A percentile compares a stretch with the other conserved stretches of the same genome.
These are phyloP conservation scores for Beris morrisii DNA, from an alignment of 2,888 invertebrate genomes.

Conservation along the genomic window DNA sequence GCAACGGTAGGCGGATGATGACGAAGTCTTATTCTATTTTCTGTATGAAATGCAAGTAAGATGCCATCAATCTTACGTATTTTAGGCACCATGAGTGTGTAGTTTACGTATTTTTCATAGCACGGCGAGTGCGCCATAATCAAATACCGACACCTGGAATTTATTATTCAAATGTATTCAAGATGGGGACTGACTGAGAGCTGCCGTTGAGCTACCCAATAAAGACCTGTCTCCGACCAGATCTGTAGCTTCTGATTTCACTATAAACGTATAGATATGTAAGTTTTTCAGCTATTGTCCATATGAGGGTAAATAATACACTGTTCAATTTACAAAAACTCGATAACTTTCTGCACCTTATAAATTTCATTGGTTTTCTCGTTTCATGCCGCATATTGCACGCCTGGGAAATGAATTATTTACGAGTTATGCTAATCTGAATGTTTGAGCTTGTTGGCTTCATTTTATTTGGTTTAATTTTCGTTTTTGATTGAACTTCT, in stretches of 20 bases:
- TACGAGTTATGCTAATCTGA: constrained; percentile 32
- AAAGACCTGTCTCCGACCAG: constrained; percentile 20
- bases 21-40: background rate
- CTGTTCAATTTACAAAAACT: too few species aligned
- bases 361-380: too few species aligned
- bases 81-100: background rate
- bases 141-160: constrained; percentile 28
- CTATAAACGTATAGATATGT: too few species aligned
- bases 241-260: constrained; percentile 6
- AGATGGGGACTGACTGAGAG: constrained; percentile 17
- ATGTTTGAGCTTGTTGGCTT: constrained; percentile 6
- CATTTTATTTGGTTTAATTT: background rate
- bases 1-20: constrained; percentile 3
- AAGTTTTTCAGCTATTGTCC: too few species aligned
- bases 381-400: background rate
- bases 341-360: too few species aligned
- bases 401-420: constrained; percentile 32
- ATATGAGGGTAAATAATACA: too few species aligned
- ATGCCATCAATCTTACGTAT: background rate
- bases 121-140: background rate
- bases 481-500: background rate
- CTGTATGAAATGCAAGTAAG: background rate
- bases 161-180: constrained; percentile 29
- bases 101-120: background rate
- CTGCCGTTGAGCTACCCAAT: constrained; percentile 5